These are phyloP conservation scores for Labroides dimidiatus DNA, from an alignment of 2,797 vertebrate genomes.

Conservation along the genomic window DNA sequence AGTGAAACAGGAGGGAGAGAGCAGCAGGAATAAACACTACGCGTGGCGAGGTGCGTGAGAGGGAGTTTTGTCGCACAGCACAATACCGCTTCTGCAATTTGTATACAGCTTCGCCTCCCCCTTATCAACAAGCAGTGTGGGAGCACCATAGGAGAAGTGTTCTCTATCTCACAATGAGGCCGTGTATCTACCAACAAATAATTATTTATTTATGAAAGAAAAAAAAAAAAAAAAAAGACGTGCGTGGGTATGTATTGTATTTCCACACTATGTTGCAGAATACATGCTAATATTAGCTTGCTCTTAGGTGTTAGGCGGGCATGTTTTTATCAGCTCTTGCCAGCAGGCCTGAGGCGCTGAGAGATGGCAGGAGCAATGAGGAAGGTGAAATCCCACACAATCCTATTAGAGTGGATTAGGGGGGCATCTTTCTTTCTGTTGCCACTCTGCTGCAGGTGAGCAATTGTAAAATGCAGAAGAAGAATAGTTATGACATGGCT, in stretches of 20 bases:
- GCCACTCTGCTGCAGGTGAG: slow-evolving; percentile 81
- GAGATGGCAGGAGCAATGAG: slow-evolving; percentile 80
- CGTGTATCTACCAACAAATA: slow-evolving; percentile 63
- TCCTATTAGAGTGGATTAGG: slow-evolving; percentile 88
- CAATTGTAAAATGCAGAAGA: slow-evolving; percentile 72
- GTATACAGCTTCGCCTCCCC: slow-evolving; percentile 48
- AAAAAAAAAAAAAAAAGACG: slow-evolving; percentile 42
- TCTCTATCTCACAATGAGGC: slow-evolving; percentile 43
- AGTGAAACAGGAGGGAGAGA: slow-evolving; percentile 30
- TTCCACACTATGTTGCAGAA: slow-evolving; percentile 68
- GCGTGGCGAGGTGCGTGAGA: slow-evolving; percentile 19
- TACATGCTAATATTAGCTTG: slow-evolving; percentile 81
- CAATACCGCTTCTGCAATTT: slow-evolving; percentile 31
- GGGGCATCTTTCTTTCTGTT: slow-evolving; percentile 74
- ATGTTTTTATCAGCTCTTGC: slow-evolving; percentile 82
- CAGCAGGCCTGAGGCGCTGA: slow-evolving; percentile 78
- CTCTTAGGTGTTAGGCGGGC: slow-evolving; percentile 77
- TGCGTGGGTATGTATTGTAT: slow-evolving; percentile 73
- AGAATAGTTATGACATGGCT: slow-evolving; percentile 63
- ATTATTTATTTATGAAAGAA: slow-evolving; percentile 59
- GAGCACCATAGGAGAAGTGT: slow-evolving; percentile 40
- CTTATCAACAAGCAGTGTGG: slow-evolving; percentile 50
- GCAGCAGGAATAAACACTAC: slow-evolving; percentile 13
- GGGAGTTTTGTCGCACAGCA: slow-evolving; percentile 34
- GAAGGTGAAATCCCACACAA: slow-evolving; percentile 86